phyloP scores from a whole-genome alignment of 1,140 invertebrate genomes.

The Pararge aegeria region DNA sequence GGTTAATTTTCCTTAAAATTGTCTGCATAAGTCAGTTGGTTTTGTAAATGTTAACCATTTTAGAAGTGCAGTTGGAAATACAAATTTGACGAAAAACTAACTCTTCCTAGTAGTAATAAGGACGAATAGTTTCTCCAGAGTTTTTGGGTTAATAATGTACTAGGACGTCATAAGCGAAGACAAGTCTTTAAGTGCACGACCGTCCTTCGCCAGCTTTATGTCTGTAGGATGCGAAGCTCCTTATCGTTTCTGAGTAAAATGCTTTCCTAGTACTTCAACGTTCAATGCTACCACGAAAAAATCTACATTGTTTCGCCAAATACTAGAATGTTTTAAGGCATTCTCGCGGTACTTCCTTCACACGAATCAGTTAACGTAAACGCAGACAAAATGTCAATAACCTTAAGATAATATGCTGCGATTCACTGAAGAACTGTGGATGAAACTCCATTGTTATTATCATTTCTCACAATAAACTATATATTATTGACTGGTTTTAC shows the following conservation, averaged over 20 bases:
- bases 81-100: conserved; percentile 21
- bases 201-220: conserved; percentile 65
- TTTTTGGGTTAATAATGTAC: conserved; percentile 12
- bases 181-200: conserved; percentile 57
- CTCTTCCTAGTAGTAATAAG: conserved; percentile 28
- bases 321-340: conserved; percentile 19
- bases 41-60: conserved; percentile 29
- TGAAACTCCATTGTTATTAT: no score
- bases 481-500: no score
- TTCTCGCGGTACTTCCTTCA: conserved; percentile 14
- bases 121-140: conserved; percentile 16
- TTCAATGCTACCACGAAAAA: conserved; percentile 47
- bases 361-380: conserved; percentile 18
- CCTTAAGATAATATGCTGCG: not conserved
- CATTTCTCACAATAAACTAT: no score
- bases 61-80: conserved; percentile 7
- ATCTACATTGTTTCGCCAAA: conserved; percentile 39
- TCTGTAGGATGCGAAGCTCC: conserved; percentile 62
- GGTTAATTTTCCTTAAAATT: conserved; percentile 29
- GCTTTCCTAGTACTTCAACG: conserved; percentile 54
- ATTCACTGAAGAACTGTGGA: not conserved
- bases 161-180: conserved; percentile 34
- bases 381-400: not conserved
- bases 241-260: conserved; percentile 67
- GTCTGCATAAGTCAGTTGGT: conserved; percentile 26